These are phyloP conservation scores for Procapra przewalskii DNA, from an alignment of 2,113 vertebrate genomes.

Conservation along the genomic window DNA sequence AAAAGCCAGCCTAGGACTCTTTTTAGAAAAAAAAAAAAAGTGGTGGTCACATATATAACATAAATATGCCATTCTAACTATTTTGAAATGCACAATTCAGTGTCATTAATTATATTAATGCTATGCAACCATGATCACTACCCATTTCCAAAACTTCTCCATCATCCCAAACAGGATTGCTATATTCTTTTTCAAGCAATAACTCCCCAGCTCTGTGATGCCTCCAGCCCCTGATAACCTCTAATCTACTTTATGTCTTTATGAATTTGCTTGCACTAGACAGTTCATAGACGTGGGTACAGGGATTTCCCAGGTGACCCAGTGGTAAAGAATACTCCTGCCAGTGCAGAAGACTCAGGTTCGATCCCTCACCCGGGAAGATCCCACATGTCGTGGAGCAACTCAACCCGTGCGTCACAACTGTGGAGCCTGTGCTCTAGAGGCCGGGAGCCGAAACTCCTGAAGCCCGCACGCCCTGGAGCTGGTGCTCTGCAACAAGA, in stretches of 20 bases:
- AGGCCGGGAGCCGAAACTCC: background rate
- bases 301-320: background rate
- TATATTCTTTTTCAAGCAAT: background rate
- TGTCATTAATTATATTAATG: background rate
- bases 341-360: background rate
- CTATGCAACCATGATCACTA: background rate
- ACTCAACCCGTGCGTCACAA: background rate
- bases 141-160: background rate
- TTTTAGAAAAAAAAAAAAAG: background rate
- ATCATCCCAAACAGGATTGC: background rate
- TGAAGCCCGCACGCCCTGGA: background rate
- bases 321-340: background rate
- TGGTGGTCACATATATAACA: background rate
- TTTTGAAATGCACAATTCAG: background rate
- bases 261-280: background rate
- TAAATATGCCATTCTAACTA: background rate
- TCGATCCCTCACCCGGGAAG: background rate
- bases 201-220: background rate
- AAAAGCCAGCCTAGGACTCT: background rate
- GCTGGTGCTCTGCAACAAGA: background rate
- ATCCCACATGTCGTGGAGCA: background rate
- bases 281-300: background rate
- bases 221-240: background rate
- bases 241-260: background rate
- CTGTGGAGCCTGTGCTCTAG: background rate